A percentile compares a stretch with the other conserved stretches of the same genome.
Conservation (phyloP, 2,888 invertebrate genomes). For the Zygothrica quintamaculata region DNA sequence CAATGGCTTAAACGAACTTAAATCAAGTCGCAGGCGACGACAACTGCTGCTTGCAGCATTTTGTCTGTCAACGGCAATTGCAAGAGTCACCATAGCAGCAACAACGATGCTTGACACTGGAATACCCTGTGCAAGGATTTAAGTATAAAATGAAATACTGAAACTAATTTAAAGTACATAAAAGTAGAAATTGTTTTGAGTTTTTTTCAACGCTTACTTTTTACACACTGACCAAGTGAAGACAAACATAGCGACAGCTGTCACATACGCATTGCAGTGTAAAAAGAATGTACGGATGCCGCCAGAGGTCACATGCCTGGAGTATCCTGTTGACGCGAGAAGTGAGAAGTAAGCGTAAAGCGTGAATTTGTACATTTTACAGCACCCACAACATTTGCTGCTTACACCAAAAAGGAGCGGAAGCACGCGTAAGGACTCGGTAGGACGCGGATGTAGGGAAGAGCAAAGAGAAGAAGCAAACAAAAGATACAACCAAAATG, state of each 20-base stretch:
- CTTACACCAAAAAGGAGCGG: neutral
- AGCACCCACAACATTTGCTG: conserved; percentile 6
- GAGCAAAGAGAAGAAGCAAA: neutral
- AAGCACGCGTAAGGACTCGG: neutral
- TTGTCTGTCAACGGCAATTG: conserved; percentile 19
- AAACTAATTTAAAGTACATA: too few relatives aligned
- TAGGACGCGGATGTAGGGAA: neutral
- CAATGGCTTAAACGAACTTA: conserved; percentile 31
- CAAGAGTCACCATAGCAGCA: too few relatives aligned
- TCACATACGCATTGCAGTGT: conserved; percentile 17
- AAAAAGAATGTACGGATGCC: neutral
- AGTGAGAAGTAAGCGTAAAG: conserved; percentile 29
- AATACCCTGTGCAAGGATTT: conserved; percentile 24
- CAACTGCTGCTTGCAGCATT: conserved; percentile 14
- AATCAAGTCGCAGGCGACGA: conserved; percentile 41
- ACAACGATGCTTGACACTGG: neutral
- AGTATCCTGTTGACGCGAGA: conserved; percentile 9
- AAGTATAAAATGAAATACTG: too few relatives aligned
- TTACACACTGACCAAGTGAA: neutral
- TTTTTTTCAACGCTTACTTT: too few relatives aligned
- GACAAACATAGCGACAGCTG: conserved; percentile 19
- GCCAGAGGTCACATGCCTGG: neutral
- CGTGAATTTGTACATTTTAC: conserved; percentile 46
- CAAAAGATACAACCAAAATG: conserved; percentile 13
- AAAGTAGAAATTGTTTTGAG: too few relatives aligned